Evolutionary conservation across 2,888 invertebrate genomes (phyloP).

Genomic region (Caradrina kadenii): DNA sequence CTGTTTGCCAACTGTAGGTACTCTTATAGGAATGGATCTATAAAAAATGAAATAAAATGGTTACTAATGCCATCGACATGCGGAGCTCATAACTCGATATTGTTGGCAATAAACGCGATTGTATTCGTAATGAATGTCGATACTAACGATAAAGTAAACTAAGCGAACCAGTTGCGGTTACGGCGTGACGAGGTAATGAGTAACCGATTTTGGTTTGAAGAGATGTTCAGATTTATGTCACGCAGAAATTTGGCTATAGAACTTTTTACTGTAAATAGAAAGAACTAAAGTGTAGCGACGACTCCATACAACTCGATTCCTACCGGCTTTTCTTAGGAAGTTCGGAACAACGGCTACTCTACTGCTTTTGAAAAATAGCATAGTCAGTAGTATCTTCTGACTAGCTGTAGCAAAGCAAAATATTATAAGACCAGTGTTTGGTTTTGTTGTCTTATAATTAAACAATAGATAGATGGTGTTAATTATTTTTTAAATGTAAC

Average conservation of each 20-base stretch:
- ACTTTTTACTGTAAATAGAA: neutral
- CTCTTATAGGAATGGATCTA: constrained; percentile 41
- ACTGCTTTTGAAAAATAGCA: too few species aligned
- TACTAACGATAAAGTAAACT: constrained; percentile 66
- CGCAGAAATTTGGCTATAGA: neutral
- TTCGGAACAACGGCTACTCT: too few species aligned
- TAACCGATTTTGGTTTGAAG: constrained; percentile 33
- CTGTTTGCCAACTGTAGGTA: constrained; percentile 2
- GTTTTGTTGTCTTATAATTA: too few species aligned
- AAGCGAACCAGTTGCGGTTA: constrained; percentile 66
- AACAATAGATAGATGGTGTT: too few species aligned
- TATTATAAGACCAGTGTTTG: too few species aligned
- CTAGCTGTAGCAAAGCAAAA: too few species aligned
- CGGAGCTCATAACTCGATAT: constrained; percentile 69
- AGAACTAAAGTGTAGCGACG: neutral
- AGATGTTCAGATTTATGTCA: constrained; percentile 9
- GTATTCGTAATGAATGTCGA: constrained; percentile 69
- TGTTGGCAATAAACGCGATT: constrained; percentile 66
- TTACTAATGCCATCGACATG: constrained; percentile 64
- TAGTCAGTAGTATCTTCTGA: too few species aligned
- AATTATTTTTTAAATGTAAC: too few species aligned
- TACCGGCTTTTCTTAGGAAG: too few species aligned
- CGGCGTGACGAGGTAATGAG: constrained; percentile 64
- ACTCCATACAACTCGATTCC: too few species aligned
- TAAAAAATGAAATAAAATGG: constrained; percentile 61